These are phyloP conservation scores for Fistularia tabacaria DNA, from an alignment of 2,797 vertebrate species.

Conservation along the genomic window DNA sequence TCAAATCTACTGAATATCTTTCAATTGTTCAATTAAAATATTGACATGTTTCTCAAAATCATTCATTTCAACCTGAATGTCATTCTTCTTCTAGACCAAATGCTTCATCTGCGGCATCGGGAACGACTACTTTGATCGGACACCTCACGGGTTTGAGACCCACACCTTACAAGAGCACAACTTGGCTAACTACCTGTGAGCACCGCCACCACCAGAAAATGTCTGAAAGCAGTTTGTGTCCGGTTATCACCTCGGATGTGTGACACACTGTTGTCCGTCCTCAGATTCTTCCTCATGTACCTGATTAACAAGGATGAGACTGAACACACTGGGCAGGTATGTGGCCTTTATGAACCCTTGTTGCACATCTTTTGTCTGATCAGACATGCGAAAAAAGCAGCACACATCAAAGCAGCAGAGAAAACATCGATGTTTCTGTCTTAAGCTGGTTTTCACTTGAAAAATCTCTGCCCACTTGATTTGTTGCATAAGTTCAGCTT, in stretches of 20 bases:
- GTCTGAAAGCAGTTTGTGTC: neutral
- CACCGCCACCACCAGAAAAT: slow-evolving; percentile 28
- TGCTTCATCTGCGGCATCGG: slow-evolving; percentile 99
- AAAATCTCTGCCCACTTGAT: slow-evolving; percentile 41
- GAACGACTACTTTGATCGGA: slow-evolving; percentile 97
- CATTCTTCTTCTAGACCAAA: slow-evolving; percentile 81
- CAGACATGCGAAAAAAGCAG: neutral
- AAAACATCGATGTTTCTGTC: slow-evolving; percentile 17
- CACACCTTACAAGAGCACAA: slow-evolving; percentile 99
- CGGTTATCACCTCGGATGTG: neutral
- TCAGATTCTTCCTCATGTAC: slow-evolving; percentile 98
- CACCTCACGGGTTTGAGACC: slow-evolving; percentile 96
- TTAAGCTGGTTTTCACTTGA: slow-evolving; percentile 48
- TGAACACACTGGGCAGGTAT: slow-evolving; percentile 97
- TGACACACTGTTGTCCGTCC: neutral
- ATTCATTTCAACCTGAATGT: neutral
- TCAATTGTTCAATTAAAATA: no score
- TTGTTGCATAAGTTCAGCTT: slow-evolving; percentile 47
- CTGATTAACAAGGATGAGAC: slow-evolving; percentile 99
- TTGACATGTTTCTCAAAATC: neutral
- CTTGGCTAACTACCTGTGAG: slow-evolving; percentile 98
- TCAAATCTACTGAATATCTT: no score
- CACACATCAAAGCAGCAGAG: slow-evolving; percentile 11
- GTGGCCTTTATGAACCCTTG: neutral
- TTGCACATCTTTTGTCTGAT: neutral